Base-by-base conservation (phyloP, 2,797 vertebrate genomes). In the Anisognathus igniventris region DNA sequence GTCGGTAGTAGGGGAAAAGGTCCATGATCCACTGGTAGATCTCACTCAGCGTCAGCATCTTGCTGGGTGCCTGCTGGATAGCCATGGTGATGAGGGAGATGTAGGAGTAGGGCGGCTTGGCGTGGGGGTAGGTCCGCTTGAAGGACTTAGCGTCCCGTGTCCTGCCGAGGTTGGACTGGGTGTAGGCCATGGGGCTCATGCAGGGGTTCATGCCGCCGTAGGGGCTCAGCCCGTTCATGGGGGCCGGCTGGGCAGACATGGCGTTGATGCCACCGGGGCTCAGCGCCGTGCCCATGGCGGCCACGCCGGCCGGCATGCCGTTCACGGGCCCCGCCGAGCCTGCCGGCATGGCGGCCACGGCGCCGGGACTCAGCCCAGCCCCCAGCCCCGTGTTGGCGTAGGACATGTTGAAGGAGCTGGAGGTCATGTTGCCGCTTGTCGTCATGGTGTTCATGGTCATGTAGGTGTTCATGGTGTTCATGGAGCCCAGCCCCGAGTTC, bases 21-120 rank as follows among this genome's bases (percentile, higher is more conserved):
- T 99, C 99, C 99, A 99, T 99, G 98, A 99, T 99, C 99, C 99
- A 99, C 96, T 99, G 99, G 97, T 99, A 99, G 97, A 99, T 99
- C 97, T 99, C 99, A 18, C 98, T 99, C 31, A 99, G 98, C 0
- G 99, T 99, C 84, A 99, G 98, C 99, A 99, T 99, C 97, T 99
- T 99, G 97, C 98, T 99, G 80, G 99, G 99, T 0, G 99, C 98
- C 97, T 99, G 99, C 97, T 99, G 99, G 93, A 99, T 99, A 51
- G 99, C 99, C 99, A 99, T 99, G 78, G 99, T 99, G 96, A 99
- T 99, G 61, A 99, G 98, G 2, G 99, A 99, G 95, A 99, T 99
- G 98, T 99, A 99, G 13, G 99, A 99, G 88, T 99, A 99, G 24
- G 99, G 99, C 0, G 99, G 99, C 85, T 99, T 99, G 96, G 99